Percentiles rank a stretch among this genome's conserved stretches.
phyloP scores from a whole-genome alignment of 2,113 vertebrate species.

The Silurus meridionalis region DNA sequence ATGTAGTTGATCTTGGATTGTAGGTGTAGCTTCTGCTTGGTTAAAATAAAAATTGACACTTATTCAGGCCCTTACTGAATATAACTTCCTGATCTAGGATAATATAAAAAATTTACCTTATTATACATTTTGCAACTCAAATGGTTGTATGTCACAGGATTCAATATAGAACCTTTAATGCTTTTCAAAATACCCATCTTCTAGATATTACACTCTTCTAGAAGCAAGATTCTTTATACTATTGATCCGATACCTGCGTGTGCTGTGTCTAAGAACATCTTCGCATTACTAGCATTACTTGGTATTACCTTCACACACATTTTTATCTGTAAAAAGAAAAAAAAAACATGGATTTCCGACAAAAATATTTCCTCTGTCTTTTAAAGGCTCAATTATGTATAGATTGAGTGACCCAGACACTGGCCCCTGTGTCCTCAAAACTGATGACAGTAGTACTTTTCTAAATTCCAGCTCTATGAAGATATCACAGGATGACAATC shows the following conservation, averaged over 20 bases:
- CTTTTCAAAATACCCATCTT: background rate
- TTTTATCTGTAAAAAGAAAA: background rate
- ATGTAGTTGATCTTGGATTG: background rate
- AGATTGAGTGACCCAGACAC: slow-evolving; percentile 2
- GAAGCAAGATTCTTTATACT: background rate
- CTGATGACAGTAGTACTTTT: slow-evolving; percentile 19
- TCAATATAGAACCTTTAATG: background rate
- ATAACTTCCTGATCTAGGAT: background rate
- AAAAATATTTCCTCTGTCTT: background rate
- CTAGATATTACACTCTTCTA: background rate
- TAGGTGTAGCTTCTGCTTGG: background rate
- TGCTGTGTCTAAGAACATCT: background rate
- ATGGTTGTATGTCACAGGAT: background rate
- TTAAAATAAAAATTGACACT: background rate
- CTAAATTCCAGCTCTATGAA: slow-evolving; percentile 2
- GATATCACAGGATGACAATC: slow-evolving; percentile 13
- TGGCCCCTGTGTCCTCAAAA: background rate
- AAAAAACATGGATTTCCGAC: background rate
- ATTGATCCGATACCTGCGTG: background rate
- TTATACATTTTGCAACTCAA: background rate
- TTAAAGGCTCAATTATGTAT: slow-evolving; percentile 22
- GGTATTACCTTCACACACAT: background rate
- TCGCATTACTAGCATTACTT: background rate
- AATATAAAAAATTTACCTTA: background rate
- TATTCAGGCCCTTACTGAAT: background rate